Percentiles rank a stretch among this genome's conserved stretches.
These are phyloP conservation scores for Meriones psammophilus DNA, from an alignment of 2,797 vertebrate genomes.

Conservation along the genomic window DNA sequence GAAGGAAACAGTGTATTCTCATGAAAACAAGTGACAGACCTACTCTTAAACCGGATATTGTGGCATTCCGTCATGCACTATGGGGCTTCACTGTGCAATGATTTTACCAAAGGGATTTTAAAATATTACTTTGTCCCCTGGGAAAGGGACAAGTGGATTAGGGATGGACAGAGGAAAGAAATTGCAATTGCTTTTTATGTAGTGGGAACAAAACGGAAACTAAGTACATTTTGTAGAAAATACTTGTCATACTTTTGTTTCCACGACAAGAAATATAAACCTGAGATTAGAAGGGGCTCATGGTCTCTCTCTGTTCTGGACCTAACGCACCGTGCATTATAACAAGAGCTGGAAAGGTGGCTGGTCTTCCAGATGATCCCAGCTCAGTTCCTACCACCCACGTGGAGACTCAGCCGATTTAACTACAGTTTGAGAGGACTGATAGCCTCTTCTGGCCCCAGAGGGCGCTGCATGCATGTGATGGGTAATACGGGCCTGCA, in stretches of 20 bases:
- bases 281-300: conserved; percentile 12
- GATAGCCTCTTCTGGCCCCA: neutral
- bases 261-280: conserved; percentile 62
- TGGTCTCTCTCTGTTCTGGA: neutral
- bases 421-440: neutral
- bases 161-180: neutral
- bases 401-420: neutral
- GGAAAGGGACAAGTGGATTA: conserved; percentile 23
- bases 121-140: neutral
- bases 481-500: neutral
- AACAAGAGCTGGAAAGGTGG: neutral
- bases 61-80: conserved; percentile 21
- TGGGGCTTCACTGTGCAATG: neutral
- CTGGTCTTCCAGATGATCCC: neutral
- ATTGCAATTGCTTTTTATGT: conserved; percentile 15
- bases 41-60: neutral
- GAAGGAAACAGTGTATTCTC: neutral
- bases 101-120: conserved; percentile 20
- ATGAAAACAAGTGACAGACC: conserved; percentile 19
- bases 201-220: conserved; percentile 53
- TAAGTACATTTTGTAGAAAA: conserved; percentile 14
- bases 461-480: neutral
- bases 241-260: conserved; percentile 60
- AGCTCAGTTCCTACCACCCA: neutral
- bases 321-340: neutral